Evolutionary conservation across 2,888 invertebrate genomes (phyloP), one percentile per base, ranked within the genome.

Genomic region (Leptopterna dolabrata): DNA sequence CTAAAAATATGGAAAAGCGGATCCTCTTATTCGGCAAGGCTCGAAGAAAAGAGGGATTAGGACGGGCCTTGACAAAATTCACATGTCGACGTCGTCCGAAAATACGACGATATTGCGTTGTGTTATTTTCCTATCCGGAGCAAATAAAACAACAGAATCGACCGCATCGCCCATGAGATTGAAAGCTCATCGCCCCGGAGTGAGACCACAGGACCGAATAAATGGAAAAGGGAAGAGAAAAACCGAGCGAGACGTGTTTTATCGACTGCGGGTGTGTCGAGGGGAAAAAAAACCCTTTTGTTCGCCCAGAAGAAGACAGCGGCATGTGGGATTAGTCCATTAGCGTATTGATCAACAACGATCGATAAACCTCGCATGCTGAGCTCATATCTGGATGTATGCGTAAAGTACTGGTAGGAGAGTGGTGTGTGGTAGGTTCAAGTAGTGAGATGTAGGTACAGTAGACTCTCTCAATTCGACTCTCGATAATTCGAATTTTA

Each of bases 261-360:
- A 63, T 63, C 63, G 63, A 63, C 63, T 63, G 63, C 2, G 63
- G 63, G 27, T 63, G 24, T 24, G 63, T 24, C 63, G 2, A 63
- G 24, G 24, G 24, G 73, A 30, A 19, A 70, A 73, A 73, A 73
- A 73, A n/a, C n/a, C 19, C 73, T 73, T 36, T 73, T 73, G 73
- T 73, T 73, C 73, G 63, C 73, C 36, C n/a, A 19, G n/a, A 29
- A 73, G 41, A 73, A 73, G 73, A 14, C 41, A 41, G 73, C 36
- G 16, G 73, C 41, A 36, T 14, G 73, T 63, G 73, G 73, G 41
- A 30, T 73, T 73, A 30, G 73, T 41, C 73, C 73, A 73, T 73
- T 73, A 73, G 41, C 14, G 73, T 73, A 73, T 73, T 73, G 73
- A 73, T 73, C 36, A 73, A 73, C 73, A 41, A 16, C 36, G 9